Conservation (phyloP, 1,140 invertebrate species). For the Delia radicum region DNA sequence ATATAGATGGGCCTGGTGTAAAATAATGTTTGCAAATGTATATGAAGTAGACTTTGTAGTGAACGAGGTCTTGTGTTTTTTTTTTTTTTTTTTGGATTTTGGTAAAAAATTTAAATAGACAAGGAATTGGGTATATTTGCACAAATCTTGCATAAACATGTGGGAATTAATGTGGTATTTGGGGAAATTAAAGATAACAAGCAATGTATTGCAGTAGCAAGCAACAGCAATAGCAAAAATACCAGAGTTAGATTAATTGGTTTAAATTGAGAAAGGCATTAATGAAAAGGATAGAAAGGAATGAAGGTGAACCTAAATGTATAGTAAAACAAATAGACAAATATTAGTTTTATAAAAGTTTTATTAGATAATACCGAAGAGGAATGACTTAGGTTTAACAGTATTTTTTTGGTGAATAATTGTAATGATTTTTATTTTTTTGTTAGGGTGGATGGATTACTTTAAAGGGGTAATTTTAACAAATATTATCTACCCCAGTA, state of each 20-base stretch:
- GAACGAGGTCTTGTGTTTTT: neutral
- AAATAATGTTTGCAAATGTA: neutral
- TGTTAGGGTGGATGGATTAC: too few relatives aligned
- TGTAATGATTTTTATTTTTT: too few relatives aligned
- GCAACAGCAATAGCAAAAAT: neutral
- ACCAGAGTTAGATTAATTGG: constrained; percentile 16
- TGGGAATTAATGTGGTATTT: constrained; percentile 23
- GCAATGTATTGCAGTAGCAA: neutral
- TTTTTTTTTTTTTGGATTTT: too few relatives aligned
- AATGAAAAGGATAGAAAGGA: neutral
- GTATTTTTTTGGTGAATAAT: too few relatives aligned
- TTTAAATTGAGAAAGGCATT: constrained; percentile 15
- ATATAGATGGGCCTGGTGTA: neutral
- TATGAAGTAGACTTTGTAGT: neutral
- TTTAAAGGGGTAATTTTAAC: too few relatives aligned
- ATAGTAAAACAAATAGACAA: neutral
- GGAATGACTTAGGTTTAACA: too few relatives aligned
- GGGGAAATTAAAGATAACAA: constrained; percentile 23
- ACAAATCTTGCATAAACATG: constrained; percentile 18
- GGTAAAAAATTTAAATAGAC: neutral
- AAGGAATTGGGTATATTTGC: neutral
- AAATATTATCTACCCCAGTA: too few relatives aligned
- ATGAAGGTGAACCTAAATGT: neutral
- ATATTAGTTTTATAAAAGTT: neutral
- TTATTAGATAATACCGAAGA: too few relatives aligned